These are phyloP conservation scores for Coregonus sp. DNA, from an alignment of 2,797 vertebrate species.

Conservation along the genomic window DNA sequence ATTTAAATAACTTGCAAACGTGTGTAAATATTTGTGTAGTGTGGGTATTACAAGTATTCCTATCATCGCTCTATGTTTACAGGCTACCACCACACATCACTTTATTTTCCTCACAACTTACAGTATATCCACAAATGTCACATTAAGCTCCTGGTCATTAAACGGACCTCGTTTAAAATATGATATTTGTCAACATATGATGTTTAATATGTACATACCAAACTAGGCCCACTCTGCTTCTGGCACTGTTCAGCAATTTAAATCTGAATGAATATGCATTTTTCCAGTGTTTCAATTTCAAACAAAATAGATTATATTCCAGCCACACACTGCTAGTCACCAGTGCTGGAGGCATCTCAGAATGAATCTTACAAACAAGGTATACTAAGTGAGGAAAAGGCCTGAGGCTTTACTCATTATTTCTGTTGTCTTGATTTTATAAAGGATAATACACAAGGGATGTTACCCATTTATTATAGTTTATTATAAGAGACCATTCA, in stretches of 20 bases:
- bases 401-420: not conserved
- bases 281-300: not conserved
- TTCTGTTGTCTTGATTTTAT: not conserved
- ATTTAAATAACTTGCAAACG: not conserved
- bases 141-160: not conserved
- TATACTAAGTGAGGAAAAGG: constrained; percentile 1
- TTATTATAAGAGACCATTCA: not conserved
- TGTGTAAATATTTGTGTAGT: not conserved
- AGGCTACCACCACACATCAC: not conserved
- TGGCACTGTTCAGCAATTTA: not conserved
- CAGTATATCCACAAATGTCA: not conserved
- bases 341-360: not conserved
- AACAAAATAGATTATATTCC: not conserved
- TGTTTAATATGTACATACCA: not conserved
- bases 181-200: not conserved
- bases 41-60: not conserved
- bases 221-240: not conserved
- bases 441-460: not conserved
- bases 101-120: not conserved
- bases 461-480: not conserved
- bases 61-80: not conserved
- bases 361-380: not conserved
- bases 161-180: not conserved
- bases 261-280: not conserved
- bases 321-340: not conserved